Evolutionary conservation across 2,113 vertebrate genomes (phyloP).

Genomic region (Amia ocellicauda): DNA sequence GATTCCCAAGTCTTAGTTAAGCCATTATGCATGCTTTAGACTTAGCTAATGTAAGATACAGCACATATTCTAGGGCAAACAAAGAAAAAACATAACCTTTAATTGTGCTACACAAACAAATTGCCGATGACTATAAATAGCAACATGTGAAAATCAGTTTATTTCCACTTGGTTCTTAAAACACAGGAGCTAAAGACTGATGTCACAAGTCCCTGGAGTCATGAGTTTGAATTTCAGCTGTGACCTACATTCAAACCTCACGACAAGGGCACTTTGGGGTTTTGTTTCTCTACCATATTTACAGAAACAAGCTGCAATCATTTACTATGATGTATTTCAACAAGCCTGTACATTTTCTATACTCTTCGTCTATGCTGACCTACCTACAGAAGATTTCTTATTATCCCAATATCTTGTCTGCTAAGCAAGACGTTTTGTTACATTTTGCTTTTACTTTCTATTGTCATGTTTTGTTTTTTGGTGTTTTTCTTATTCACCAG

Average conservation of each 20-base stretch:
- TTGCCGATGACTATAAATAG: conserved; percentile 54
- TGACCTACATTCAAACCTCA: conserved; percentile 60
- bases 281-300: conserved; percentile 26
- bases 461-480: background rate
- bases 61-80: too few species aligned
- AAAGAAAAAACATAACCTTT: conserved; percentile 31
- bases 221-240: conserved; percentile 42
- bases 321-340: too few species aligned
- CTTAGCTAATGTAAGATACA: too few species aligned
- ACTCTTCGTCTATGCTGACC: too few species aligned
- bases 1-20: too few species aligned
- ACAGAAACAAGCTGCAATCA: background rate
- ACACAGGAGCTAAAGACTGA: conserved; percentile 35
- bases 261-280: conserved; percentile 34
- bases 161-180: conserved; percentile 45
- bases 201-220: conserved; percentile 31
- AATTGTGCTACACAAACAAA: conserved; percentile 16
- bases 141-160: conserved; percentile 47
- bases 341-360: too few species aligned
- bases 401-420: too few species aligned
- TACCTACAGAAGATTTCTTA: too few species aligned
- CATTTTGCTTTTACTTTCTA: too few species aligned
- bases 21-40: too few species aligned
- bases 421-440: too few species aligned
- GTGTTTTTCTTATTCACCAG: background rate